Conservation (phyloP, 2,797 vertebrate genomes). For the Lepilemur ruficaudatus region DNA sequence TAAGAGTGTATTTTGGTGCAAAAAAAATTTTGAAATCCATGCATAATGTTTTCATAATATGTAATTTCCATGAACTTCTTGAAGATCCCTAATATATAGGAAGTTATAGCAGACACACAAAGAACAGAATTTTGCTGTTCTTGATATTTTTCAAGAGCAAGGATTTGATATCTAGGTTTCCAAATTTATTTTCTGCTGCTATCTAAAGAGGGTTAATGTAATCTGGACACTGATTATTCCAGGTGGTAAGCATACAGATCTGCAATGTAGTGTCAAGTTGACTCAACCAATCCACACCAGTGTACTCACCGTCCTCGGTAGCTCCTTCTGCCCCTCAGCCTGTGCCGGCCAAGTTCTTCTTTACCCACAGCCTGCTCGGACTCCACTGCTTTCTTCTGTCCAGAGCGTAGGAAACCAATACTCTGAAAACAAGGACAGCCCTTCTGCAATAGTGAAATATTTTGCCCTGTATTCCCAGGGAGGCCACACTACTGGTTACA, state of each 20-base stretch:
- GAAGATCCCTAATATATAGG: constrained; percentile 83
- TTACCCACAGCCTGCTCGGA: constrained; percentile 91
- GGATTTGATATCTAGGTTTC: constrained; percentile 92
- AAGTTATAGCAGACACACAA: constrained; percentile 93
- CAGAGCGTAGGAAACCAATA: constrained; percentile 93
- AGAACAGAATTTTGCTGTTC: constrained; percentile 90
- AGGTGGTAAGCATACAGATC: constrained; percentile 89
- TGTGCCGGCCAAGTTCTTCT: constrained; percentile 90
- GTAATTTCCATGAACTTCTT: not conserved
- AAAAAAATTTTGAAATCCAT: not conserved
- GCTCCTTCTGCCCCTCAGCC: constrained; percentile 93
- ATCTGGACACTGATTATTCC: constrained; percentile 90
- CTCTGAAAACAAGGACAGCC: constrained; percentile 91
- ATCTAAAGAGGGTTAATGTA: constrained; percentile 91
- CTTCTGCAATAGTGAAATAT: constrained; percentile 90
- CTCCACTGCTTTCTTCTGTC: constrained; percentile 91
- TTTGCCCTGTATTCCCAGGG: constrained; percentile 89
- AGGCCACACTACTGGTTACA: constrained; percentile 91
- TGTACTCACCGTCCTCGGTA: constrained; percentile 94
- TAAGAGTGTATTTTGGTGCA: not conserved
- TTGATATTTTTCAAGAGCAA: constrained; percentile 94
- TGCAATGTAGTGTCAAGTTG: constrained; percentile 91
- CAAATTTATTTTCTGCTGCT: constrained; percentile 88
- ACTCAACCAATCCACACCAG: constrained; percentile 94
- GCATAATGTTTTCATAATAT: not conserved